Evolutionary conservation across 2,113 vertebrate species (phyloP), one percentile per base, ranked within the genome.

Genomic region (Jaculus jaculus): DNA sequence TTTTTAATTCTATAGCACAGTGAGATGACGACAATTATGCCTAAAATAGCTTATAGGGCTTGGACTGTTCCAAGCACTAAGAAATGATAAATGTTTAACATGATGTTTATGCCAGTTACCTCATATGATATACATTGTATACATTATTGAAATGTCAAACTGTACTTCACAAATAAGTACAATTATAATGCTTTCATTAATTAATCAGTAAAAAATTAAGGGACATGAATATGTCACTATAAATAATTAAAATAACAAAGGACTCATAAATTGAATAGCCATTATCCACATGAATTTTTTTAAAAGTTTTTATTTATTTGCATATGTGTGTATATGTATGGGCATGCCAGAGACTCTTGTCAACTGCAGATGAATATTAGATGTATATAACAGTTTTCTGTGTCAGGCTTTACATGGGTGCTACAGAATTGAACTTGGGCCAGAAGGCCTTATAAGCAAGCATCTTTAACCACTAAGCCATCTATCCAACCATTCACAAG

Each of bases 191-290:
- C 16, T 84, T 26, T 39, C 6, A 78, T 77, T 66, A 75, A 58
- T 11, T 75, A 77, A 77, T 42, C 68, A 84, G 58, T 18, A 68
- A 39, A 34, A 17, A 42, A 73, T 73, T 72, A 95, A 61, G 78
- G n/a, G 88, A 28, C 68, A 82, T 42, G 32, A 68, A 69, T 77
- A 92, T 83, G 32, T 92, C 58, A 54, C 11, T 75, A 28, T 80
- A 90, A 86, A 92, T 84, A 82, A 18, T 86, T 83, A 66, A 75
- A 47, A 58, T 23, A 78, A 84, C n/a, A 73, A 20, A 69, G 75
- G 90, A 95, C 77, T 91, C 93, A 69, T 30, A 88, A 87, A 96
- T 84, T n/a, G 92, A 92, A 63, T 68, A 93, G 34, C 32, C 91
- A 47, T 87, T 73, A 90, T n/a, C n/a, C 28, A 84, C 47, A 66